phyloP scores from a whole-genome alignment of 2,113 vertebrate species.

The Heteronetta atricapilla region DNA sequence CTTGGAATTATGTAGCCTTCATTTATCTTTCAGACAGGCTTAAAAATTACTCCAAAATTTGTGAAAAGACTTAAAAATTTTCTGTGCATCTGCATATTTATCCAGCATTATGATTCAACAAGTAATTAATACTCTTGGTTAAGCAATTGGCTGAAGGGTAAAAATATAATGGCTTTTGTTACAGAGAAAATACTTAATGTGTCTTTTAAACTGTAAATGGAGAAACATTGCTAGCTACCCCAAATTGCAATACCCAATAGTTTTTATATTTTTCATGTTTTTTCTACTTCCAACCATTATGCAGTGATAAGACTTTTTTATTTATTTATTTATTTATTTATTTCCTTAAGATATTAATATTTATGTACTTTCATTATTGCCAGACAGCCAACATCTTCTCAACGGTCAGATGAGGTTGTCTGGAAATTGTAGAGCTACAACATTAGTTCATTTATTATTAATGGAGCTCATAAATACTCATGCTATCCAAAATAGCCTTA shows the following conservation, averaged over 20 bases:
- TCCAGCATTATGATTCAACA: not conserved
- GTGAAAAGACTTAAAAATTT: not conserved
- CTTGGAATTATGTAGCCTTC: not conserved
- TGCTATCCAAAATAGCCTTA: conserved; percentile 72
- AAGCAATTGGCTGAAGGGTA: not conserved
- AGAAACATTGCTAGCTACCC: not conserved
- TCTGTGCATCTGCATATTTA: not conserved
- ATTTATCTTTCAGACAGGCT: not conserved
- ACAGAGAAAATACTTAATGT: not conserved
- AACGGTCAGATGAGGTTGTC: conserved; percentile 68
- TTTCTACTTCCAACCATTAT: conserved; percentile 46
- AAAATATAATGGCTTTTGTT: not conserved
- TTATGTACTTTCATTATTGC: conserved; percentile 66
- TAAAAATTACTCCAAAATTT: not conserved
- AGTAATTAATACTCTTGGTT: not conserved
- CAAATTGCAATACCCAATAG: not conserved
- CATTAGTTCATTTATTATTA: conserved; percentile 76
- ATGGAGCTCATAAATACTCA: conserved; percentile 74
- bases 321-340: not conserved
- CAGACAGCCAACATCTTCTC: conserved; percentile 53
- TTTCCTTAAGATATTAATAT: conserved; percentile 58
- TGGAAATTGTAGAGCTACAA: conserved; percentile 62
- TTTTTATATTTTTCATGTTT: conserved; percentile 38
- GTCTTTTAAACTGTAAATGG: not conserved
- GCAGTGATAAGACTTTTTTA: not conserved